A percentile compares a stretch with the other conserved stretches of the same genome.
Conservation (phyloP, 37 sponge, comb jelly and placozoan species). For the Mnemiopsis leidyi region DNA sequence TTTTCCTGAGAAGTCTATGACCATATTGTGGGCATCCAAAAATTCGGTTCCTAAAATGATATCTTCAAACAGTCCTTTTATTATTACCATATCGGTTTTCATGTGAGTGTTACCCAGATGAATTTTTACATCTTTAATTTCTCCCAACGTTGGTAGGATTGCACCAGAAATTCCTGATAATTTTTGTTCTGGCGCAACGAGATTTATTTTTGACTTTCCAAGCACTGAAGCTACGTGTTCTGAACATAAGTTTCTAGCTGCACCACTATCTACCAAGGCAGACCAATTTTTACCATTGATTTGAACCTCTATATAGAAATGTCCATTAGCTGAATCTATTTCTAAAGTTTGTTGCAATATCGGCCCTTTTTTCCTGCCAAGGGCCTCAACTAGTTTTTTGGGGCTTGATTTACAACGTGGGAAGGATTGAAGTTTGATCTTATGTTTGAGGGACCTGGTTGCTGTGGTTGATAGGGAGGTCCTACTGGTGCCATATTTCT, state of each 20-base stretch:
- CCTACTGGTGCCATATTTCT: too few relatives aligned
- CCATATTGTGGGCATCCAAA: background rate
- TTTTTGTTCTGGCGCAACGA: background rate
- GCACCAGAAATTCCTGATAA: background rate
- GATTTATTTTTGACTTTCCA: background rate
- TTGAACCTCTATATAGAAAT: too few relatives aligned
- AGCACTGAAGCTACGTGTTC: background rate
- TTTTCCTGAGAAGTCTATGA: background rate
- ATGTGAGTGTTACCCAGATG: background rate
- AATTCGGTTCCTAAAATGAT: background rate
- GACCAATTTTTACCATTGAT: too few relatives aligned
- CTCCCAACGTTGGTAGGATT: background rate
- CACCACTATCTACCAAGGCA: conserved; percentile 17
- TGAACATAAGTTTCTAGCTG: background rate
- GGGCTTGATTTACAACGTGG: too few relatives aligned
- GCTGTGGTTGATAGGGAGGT: too few relatives aligned
- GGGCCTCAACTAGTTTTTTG: too few relatives aligned
- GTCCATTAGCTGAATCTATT: too few relatives aligned
- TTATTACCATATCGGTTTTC: background rate
- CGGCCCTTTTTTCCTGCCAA: too few relatives aligned
- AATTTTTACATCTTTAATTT: background rate
- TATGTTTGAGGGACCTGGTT: too few relatives aligned
- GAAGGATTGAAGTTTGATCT: too few relatives aligned
- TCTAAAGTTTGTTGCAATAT: too few relatives aligned
- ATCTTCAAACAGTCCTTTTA: background rate